A percentile compares a stretch with the other conserved stretches of the same genome.
Evolutionary conservation across 2,113 vertebrate genomes (phyloP).

Genomic region (Gracilinanus agilis): DNA sequence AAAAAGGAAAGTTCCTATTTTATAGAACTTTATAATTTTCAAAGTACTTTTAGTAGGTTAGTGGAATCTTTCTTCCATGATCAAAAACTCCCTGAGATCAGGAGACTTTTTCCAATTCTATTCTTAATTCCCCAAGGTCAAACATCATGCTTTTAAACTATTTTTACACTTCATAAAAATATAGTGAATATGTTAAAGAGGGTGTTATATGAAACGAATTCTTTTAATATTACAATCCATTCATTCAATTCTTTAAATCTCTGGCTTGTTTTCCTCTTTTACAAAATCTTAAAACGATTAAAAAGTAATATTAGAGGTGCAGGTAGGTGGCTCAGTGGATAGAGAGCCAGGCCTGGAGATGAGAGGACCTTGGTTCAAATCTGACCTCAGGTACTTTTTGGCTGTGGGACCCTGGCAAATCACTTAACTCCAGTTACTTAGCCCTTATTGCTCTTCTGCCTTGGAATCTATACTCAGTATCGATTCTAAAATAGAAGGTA

Average conservation of each 20-base stretch:
- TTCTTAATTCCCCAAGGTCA: not conserved
- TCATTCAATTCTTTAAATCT: not conserved
- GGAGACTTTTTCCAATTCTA: not conserved
- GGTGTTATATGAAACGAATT: not conserved
- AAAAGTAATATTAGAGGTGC: not conserved
- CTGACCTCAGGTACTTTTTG: too few relatives aligned
- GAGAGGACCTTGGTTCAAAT: too few relatives aligned
- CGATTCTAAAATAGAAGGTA: too few relatives aligned
- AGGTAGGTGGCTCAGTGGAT: too few relatives aligned
- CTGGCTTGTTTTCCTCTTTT: not conserved
- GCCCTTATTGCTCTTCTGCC: too few relatives aligned
- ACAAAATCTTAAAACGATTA: not conserved
- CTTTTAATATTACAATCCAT: not conserved
- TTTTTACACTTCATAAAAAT: not conserved
- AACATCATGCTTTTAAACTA: not conserved
- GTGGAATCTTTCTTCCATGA: not conserved
- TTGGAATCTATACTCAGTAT: too few relatives aligned
- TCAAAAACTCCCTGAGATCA: not conserved
- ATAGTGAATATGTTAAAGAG: not conserved
- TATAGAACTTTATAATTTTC: not conserved
- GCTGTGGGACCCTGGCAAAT: too few relatives aligned
- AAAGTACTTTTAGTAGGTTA: not conserved
- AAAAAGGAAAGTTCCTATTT: not conserved
- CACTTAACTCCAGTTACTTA: too few relatives aligned
- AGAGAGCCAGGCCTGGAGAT: too few relatives aligned